phyloP scores from a whole-genome alignment of 2,113 vertebrate species.

The Gracilinanus agilis region DNA sequence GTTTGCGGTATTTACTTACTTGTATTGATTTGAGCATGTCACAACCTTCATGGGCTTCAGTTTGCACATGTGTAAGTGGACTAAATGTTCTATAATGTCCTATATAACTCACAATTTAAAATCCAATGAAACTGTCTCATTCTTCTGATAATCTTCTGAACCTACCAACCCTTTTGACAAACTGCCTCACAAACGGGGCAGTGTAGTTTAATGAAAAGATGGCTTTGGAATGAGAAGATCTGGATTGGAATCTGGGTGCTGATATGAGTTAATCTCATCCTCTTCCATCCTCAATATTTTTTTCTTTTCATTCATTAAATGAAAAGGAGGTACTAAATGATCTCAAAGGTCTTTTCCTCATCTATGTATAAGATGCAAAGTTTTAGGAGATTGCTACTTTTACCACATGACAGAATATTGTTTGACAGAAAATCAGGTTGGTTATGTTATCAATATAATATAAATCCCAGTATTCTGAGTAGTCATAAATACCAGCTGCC shows the following conservation, averaged over 20 bases:
- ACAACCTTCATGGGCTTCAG: neutral
- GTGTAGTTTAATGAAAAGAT: neutral
- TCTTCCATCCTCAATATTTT: neutral
- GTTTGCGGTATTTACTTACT: neutral
- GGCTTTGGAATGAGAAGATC: neutral
- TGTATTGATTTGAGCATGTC: neutral
- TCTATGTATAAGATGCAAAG: neutral
- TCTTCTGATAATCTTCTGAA: neutral
- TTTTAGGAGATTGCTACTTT: neutral
- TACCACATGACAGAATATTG: neutral
- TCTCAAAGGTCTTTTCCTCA: neutral
- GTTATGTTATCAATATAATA: neutral
- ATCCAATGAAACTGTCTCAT: neutral
- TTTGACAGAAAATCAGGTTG: neutral
- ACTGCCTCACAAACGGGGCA: neutral
- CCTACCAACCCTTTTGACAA: neutral
- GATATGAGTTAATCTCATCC: neutral
- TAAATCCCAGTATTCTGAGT: neutral
- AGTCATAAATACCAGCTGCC: neutral
- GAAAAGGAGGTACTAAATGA: neutral
- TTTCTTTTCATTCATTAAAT: neutral
- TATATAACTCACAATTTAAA: neutral
- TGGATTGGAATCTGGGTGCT: neutral
- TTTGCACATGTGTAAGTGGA: neutral
- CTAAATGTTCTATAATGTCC: neutral